phyloP scores from a whole-genome alignment of 2,888 invertebrate species.

The Ferrisia virgata region DNA sequence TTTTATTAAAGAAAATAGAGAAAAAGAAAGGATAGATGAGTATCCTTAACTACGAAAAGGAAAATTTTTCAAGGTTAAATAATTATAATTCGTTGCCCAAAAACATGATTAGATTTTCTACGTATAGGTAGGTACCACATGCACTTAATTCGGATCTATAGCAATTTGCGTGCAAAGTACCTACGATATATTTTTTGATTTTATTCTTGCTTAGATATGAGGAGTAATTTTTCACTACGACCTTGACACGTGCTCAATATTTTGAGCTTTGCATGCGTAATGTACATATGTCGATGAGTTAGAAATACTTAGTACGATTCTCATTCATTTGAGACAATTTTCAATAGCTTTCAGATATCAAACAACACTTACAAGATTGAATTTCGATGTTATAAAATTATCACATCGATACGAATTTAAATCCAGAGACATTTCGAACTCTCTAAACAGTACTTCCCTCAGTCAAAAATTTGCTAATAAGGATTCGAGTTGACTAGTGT shows the following conservation, averaged over 20 bases:
- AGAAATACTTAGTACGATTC: background rate
- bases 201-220: background rate
- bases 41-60: background rate
- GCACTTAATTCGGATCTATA: background rate
- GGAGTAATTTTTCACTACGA: background rate
- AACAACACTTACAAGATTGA: background rate
- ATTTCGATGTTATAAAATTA: background rate
- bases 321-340: background rate
- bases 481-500: background rate
- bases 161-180: background rate
- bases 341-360: background rate
- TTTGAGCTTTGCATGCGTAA: background rate
- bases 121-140: too few species aligned
- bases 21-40: background rate
- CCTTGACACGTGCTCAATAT: slow-evolving; percentile 20
- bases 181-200: background rate
- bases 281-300: background rate
- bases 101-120: too few species aligned
- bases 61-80: background rate
- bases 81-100: too few species aligned
- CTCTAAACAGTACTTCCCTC: too few species aligned
- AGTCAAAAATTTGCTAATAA: background rate
- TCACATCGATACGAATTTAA: background rate
- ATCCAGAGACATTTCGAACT: too few species aligned
- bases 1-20: background rate